Percentiles rank a stretch among this genome's conserved stretches.
phyloP scores from a whole-genome alignment of 1,140 invertebrate species.

The Oedothorax gibbosus region DNA sequence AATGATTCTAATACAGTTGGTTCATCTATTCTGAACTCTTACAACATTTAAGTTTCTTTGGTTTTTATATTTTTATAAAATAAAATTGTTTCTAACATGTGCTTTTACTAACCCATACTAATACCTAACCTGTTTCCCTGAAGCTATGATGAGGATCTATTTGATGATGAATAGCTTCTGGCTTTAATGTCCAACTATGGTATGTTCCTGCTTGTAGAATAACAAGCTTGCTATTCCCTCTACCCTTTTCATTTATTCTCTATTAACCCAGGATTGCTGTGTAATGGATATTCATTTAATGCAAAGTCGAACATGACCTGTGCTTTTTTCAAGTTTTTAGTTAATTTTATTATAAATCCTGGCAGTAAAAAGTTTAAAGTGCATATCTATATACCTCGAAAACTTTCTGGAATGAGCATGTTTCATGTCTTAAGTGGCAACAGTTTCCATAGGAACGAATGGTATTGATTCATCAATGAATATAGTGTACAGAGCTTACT shows the following conservation, averaged over 20 bases:
- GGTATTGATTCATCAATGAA: too few species aligned
- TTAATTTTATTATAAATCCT: not conserved
- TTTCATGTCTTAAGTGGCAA: too few species aligned
- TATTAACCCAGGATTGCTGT: not conserved
- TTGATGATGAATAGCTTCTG: constrained; percentile 21
- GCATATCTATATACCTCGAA: too few species aligned
- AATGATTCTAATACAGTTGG: not conserved
- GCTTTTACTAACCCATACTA: not conserved
- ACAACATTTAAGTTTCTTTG: not conserved
- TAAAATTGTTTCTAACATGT: not conserved
- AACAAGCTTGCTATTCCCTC: too few species aligned
- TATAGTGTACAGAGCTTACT: too few species aligned
- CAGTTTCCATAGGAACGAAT: too few species aligned
- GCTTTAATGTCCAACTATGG: not conserved
- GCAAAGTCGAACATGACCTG: not conserved
- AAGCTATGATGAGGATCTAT: constrained; percentile 46
- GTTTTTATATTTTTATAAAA: not conserved
- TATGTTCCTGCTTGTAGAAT: not conserved
- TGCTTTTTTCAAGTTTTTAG: not conserved
- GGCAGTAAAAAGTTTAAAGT: too few species aligned
- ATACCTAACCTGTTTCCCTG: constrained; percentile 19
- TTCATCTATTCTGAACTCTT: not conserved
- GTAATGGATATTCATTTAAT: not conserved
- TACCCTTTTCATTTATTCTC: not conserved
- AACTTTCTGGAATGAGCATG: too few species aligned